Conservation (phyloP, 2,797 vertebrate species). For the Argyrosomus regius region DNA sequence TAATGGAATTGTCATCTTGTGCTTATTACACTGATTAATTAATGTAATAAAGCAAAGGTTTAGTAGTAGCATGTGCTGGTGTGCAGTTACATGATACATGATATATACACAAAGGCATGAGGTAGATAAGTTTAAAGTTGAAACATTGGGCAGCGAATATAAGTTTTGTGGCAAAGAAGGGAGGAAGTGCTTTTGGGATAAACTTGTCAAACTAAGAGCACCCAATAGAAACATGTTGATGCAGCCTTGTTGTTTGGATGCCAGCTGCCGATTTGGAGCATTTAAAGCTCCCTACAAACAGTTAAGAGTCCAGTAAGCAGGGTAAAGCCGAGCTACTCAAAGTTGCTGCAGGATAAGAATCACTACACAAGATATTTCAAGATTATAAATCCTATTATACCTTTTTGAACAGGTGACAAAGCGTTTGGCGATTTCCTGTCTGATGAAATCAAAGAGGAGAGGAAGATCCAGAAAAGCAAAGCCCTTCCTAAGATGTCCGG, state of each 20-base stretch:
- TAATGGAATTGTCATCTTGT: neutral
- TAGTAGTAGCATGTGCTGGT: too few relatives aligned
- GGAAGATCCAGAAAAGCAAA: conserved; percentile 93
- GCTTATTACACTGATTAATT: neutral
- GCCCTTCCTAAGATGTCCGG: conserved; percentile 93
- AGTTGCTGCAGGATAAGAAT: neutral
- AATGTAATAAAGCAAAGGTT: too few relatives aligned
- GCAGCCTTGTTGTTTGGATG: neutral
- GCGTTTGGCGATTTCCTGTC: conserved; percentile 92
- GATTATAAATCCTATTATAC: neutral
- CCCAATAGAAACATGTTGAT: neutral
- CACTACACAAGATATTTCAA: neutral
- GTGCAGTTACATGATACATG: too few relatives aligned
- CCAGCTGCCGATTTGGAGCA: neutral
- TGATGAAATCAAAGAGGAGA: conserved; percentile 96
- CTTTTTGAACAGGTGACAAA: conserved; percentile 89
- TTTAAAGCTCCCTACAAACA: neutral
- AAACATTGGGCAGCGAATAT: neutral
- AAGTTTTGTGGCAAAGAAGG: neutral
- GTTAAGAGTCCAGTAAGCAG: neutral
- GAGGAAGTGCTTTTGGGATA: neutral
- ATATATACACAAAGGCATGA: too few relatives aligned
- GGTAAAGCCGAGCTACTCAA: neutral
- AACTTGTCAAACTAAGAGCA: neutral
- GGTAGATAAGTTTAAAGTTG: too few relatives aligned